Evolutionary conservation across 2,113 vertebrate species (phyloP), one percentile per base, ranked within the genome.

Genomic region (Coptodon bakossiorum): DNA sequence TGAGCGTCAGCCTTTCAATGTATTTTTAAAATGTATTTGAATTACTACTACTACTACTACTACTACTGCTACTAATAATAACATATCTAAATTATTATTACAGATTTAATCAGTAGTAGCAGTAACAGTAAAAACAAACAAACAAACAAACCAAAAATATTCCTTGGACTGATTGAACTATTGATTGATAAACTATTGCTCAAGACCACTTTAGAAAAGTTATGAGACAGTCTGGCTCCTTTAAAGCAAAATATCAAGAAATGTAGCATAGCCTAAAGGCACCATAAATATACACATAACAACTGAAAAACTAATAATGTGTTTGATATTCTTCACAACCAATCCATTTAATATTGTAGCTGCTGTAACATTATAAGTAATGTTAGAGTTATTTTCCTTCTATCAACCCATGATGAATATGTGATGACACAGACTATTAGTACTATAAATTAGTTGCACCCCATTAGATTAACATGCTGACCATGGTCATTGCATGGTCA

Each of bases 381-480:
- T 54, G 54, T 85, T 80, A 80, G 36, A 59, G 10, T 88, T 88
- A 80, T 84, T 87, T 89, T 87, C 87, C 31, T 90, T 92, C 52
- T 59, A 68, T 90, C 71, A 91, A 36, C 16, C 29, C 83, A 87
- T 56, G 84, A 53, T 92, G 50, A 87, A 84, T 68, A 84, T 87
- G 79, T 88, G 86, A 92, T 85, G 80, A 87, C 79, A 83, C 78
- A 50, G 78, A 91, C 92, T 88, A 86, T 87, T 83, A 85, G 29
- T 76, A 73, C 76, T 86, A 83, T 91, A 94, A 95, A 93, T 93
- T 81, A 91, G 83, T 68, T 84, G 78, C 83, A 89, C 84, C 68
- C 61, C 57, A 86, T 81, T 89, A 88, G 90, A 93, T 93, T 78
- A 89, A 78, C 56, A 86, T 12, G 8, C 22, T 92, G 92, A 94